Evolutionary conservation across 2,113 vertebrate genomes (phyloP).

Genomic region (Odobenus rosmarus): DNA sequence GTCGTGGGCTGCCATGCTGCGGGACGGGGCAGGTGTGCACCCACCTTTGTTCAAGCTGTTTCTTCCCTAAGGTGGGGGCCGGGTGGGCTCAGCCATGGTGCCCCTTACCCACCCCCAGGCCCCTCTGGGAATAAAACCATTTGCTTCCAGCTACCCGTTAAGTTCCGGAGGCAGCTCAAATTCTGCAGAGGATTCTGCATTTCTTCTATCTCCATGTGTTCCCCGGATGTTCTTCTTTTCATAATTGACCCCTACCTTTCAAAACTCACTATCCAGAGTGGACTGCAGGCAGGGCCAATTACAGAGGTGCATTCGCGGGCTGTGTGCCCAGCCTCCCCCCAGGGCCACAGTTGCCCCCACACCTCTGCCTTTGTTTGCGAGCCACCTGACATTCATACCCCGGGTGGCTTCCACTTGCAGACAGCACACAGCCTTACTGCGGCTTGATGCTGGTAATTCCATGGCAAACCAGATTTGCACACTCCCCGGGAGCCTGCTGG

Average conservation of each 20-base stretch:
- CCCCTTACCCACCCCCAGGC: neutral
- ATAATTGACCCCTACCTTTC: neutral
- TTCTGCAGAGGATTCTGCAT: rapidly evolving
- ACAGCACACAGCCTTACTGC: neutral
- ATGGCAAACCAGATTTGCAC: constrained; percentile 59
- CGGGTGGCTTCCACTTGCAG: neutral
- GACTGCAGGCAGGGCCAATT: neutral
- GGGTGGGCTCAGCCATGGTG: rapidly evolving
- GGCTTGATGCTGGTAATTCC: constrained; percentile 16
- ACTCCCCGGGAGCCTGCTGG: constrained; percentile 27
- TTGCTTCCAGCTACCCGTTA: rapidly evolving
- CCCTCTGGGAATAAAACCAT: neutral
- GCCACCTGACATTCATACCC: rapidly evolving
- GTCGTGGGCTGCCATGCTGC: rapidly evolving
- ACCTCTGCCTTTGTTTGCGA: neutral
- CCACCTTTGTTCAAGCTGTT: neutral
- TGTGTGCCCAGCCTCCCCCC: neutral
- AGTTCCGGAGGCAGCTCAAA: rapidly evolving
- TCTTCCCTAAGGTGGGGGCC: neutral
- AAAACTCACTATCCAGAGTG: neutral
- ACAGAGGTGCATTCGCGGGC: neutral
- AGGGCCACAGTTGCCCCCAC: rapidly evolving
- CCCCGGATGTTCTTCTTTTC: neutral
- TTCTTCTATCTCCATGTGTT: rapidly evolving
- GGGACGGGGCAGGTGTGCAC: neutral